Base-by-base conservation (phyloP, 1,140 invertebrate genomes). In the Leptinotarsa texana region DNA sequence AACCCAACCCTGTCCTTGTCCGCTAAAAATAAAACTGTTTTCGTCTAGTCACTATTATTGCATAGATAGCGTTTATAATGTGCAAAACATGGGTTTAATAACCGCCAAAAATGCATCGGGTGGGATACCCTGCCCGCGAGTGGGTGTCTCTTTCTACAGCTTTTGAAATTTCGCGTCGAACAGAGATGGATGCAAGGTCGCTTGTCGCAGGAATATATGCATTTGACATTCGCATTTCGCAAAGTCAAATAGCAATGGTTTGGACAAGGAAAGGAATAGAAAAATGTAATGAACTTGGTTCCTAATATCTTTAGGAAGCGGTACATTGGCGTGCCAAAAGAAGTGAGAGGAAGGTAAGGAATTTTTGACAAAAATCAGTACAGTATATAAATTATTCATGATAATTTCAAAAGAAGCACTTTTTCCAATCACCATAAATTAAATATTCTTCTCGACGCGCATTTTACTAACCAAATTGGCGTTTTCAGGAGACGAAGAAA, bases 191-290 rank as follows among this genome's bases (percentile, higher is more conserved):
- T 5, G 13, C 11, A 13, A 49, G 24, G n/a, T 21, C 4, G 13
- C 5, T 33, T 63, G 63, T 63, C 71, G 61, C 21, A 24, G 21
- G 18, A 21, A 18, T 66, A 77, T 73, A 68, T 65, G 72, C 70
- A 51, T 79, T 79, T 79, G 78, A 79, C 78, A 78, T 79, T 78
- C 73, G 74, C 66, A 73, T 74, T 77, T 73, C 74, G 67, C 75
- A 79, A 78, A 79, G 76, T 79, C 78, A 79, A 79, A 79, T 79
- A 75, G 78, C 78, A 63, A 75, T 66, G 70, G 68, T 65, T 67
- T 67, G 48, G 51, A 63, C 69, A 73, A 74, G 73, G 65, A 74
- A 48, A 63, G 74, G 62, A 76, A 73, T 73, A 65, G 71, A 73
- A 73, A 73, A 73, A 73, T 65, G 63, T 65, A 71, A 47, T 65